These are phyloP conservation scores for Endotricha flammealis DNA, from an alignment of 2,888 invertebrate genomes.

Conservation along the genomic window DNA sequence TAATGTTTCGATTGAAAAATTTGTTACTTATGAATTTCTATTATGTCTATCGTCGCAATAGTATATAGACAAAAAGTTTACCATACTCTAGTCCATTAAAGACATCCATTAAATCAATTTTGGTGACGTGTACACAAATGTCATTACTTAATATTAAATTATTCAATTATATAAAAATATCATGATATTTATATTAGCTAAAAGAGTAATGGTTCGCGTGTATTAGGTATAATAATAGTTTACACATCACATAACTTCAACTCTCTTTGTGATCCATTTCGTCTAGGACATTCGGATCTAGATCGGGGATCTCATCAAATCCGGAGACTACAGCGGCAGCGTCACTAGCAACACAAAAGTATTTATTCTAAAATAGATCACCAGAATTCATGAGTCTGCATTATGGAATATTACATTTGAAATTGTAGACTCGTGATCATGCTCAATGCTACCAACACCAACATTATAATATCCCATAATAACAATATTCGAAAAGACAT, in stretches of 20 bases:
- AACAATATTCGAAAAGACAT: too few relatives aligned
- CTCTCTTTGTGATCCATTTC: background rate
- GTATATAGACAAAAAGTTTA: slow-evolving; percentile 53
- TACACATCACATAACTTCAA: background rate
- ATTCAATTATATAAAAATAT: slow-evolving; percentile 19
- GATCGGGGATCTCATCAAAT: too few relatives aligned
- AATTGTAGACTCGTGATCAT: too few relatives aligned
- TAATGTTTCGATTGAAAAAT: slow-evolving; percentile 32
- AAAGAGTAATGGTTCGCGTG: background rate
- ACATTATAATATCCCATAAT: too few relatives aligned
- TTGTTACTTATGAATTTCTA: slow-evolving; percentile 28
- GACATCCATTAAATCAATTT: slow-evolving; percentile 42
- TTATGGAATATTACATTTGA: too few relatives aligned
- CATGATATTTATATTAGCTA: slow-evolving; percentile 1
- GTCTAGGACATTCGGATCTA: background rate
- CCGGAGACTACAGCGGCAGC: too few relatives aligned
- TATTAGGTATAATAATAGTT: background rate
- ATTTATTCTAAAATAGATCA: too few relatives aligned
- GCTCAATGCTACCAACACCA: too few relatives aligned
- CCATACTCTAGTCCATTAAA: slow-evolving; percentile 69
- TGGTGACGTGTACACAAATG: slow-evolving; percentile 27
- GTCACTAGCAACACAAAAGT: too few relatives aligned
- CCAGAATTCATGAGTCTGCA: too few relatives aligned
- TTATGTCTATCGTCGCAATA: slow-evolving; percentile 42
- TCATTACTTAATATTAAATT: slow-evolving; percentile 5